Base-by-base conservation (phyloP, 2,797 vertebrate genomes). In the Cyprinella venusta region DNA sequence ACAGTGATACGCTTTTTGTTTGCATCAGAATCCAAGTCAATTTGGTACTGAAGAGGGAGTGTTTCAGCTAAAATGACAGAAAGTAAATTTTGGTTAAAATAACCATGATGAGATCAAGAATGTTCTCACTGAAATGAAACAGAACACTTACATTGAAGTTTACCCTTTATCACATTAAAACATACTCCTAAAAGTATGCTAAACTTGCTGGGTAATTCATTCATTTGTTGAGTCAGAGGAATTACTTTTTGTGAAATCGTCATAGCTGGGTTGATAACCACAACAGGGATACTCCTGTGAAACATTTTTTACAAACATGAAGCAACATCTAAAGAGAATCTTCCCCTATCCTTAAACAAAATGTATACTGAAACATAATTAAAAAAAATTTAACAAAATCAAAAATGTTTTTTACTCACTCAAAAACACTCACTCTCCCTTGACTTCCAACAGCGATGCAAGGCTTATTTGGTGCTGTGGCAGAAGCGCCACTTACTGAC, bases 21-120 rank as follows among this genome's bases (percentile, higher is more conserved):
- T 87, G 91, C 93, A 24, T 6, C 54, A 79, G 85, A 85, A 54
- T 96, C 95, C 85, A 96, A 86, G 0, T 93, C 91, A 90, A 95
- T 68, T 0, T 84, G 86, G 88, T 92, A 94, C 24, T 59, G 12
- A 84, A 93, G 38, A 19, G 12, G 13, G 61, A 91, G 71, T 3
- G 4, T 6, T 81, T 87, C 52, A 75, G 12, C 82, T 80, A 52
- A 84, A 86, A 64, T 42, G 13, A 54, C 13, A 76, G 10, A 26
- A 81, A 36, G 21, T 24, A 19, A 83, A 45, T 21, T 24, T 19
- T 78, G 42, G 40, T 71, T 19, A 67, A 76, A 67, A 33, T 64
- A 52, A 69, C 3, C 7, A 56, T 26, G 4, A 19, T 4, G 13
- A 9, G 7, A 65, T 63, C 7, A 48, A 38, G 45, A 21, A 61